These are phyloP conservation scores for Agonopterix alstromeriana DNA, from an alignment of 2,888 invertebrate species.

Conservation along the genomic window DNA sequence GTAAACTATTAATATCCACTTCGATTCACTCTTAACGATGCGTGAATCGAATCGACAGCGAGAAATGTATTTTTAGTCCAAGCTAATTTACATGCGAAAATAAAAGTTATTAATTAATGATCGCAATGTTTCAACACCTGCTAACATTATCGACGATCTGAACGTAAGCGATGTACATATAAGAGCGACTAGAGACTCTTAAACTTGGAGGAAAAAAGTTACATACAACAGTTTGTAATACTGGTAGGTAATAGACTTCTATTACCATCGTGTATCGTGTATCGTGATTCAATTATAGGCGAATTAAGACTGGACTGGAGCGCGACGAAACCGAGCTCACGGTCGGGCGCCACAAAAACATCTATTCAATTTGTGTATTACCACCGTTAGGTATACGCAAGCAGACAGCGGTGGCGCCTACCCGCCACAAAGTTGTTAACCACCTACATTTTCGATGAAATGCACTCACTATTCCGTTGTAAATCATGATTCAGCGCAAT, in stretches of 20 bases:
- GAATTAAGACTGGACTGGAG: constrained; percentile 52
- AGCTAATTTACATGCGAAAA: not conserved
- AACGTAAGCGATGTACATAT: too few relatives aligned
- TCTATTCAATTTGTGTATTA: constrained; percentile 58
- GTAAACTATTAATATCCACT: constrained; percentile 20
- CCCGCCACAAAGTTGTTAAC: not conserved
- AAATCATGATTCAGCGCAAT: too few relatives aligned
- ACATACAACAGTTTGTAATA: too few relatives aligned
- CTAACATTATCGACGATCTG: too few relatives aligned
- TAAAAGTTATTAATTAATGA: not conserved
- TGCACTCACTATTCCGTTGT: too few relatives aligned
- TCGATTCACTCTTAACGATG: constrained; percentile 4
- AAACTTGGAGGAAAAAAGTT: too few relatives aligned
- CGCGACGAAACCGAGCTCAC: constrained; percentile 41
- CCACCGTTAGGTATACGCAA: constrained; percentile 50
- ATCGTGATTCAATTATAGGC: constrained; percentile 50
- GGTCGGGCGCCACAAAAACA: constrained; percentile 46
- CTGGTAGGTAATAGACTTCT: too few relatives aligned
- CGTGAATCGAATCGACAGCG: not conserved
- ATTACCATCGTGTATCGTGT: constrained; percentile 18
- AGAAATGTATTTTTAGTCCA: too few relatives aligned
- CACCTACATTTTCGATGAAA: too few relatives aligned
- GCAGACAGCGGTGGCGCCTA: constrained; percentile 19
- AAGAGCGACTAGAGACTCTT: too few relatives aligned
- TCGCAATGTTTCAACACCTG: too few relatives aligned